Evolutionary conservation across 1,140 invertebrate species (phyloP).

Genomic region (Lasioglossum baleicum): DNA sequence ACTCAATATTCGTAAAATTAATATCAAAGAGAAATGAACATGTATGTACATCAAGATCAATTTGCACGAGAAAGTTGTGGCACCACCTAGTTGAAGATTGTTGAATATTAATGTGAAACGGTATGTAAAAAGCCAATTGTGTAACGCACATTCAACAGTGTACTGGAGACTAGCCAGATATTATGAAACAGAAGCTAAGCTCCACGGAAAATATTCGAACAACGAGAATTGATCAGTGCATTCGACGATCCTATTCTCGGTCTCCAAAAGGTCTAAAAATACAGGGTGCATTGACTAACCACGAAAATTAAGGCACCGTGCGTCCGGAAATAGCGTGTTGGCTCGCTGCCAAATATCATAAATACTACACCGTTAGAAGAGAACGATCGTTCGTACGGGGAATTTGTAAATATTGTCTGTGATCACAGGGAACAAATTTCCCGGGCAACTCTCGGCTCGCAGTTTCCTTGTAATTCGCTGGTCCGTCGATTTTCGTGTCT

Average conservation of each 20-base stretch:
- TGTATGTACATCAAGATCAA: too few species aligned
- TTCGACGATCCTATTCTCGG: slow-evolving; percentile 25
- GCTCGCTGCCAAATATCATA: slow-evolving; percentile 2
- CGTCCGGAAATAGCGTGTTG: slow-evolving; percentile 4
- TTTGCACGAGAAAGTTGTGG: too few species aligned
- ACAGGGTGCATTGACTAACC: not conserved
- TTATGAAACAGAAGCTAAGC: slow-evolving; percentile 14
- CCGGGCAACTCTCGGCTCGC: not conserved
- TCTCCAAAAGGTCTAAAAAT: slow-evolving; percentile 19
- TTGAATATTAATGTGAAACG: too few species aligned
- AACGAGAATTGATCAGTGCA: slow-evolving; percentile 5
- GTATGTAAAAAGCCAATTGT: slow-evolving; percentile 1
- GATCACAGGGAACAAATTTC: not conserved
- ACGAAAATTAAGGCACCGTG: slow-evolving; percentile 20
- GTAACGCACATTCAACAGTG: not conserved
- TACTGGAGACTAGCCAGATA: slow-evolving; percentile 10
- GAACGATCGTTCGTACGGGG: not conserved
- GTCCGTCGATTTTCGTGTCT: not conserved
- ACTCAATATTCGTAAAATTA: too few species aligned
- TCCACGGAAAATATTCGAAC: not conserved
- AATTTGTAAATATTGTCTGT: slow-evolving; percentile 18
- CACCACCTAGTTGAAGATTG: too few species aligned
- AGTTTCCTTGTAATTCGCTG: not conserved
- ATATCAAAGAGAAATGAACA: too few species aligned
- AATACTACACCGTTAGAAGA: not conserved